These are phyloP conservation scores for Boleophthalmus pectinirostris DNA, from an alignment of 2,113 vertebrate species.

Conservation along the genomic window DNA sequence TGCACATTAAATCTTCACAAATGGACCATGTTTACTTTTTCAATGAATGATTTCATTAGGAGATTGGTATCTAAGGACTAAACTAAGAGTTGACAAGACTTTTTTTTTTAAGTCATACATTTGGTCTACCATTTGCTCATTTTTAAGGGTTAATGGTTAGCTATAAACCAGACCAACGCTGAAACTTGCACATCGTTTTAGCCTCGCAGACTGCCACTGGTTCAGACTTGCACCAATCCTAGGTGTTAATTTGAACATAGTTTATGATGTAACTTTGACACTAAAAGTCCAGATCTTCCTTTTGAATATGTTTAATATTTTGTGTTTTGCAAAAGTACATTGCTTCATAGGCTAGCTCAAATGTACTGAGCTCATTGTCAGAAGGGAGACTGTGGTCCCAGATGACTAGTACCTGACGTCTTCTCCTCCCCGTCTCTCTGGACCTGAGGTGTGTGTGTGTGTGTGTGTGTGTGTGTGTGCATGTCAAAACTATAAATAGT, in stretches of 20 bases:
- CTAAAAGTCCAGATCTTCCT: not conserved
- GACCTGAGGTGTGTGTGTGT: conserved; percentile 46
- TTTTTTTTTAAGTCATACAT: not conserved
- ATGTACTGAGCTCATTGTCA: not conserved
- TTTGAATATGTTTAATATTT: not conserved
- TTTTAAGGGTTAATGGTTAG: not conserved
- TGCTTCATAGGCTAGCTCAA: not conserved
- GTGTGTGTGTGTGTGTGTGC: conserved; percentile 46
- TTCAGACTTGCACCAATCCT: conserved; percentile 12
- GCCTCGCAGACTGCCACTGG: not conserved
- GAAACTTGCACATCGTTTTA: not conserved
- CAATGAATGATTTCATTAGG: too few species aligned
- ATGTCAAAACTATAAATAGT: conserved; percentile 70
- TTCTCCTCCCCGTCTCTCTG: conserved; percentile 43
- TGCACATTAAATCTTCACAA: too few species aligned
- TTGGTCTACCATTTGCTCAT: not conserved
- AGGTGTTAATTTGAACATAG: not conserved
- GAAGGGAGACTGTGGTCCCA: conserved; percentile 25
- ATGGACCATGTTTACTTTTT: too few species aligned
- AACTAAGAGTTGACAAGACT: not conserved
- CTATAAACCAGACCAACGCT: not conserved
- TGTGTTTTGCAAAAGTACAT: not conserved
- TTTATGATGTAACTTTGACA: not conserved
- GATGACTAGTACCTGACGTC: conserved; percentile 63
- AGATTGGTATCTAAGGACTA: too few species aligned